A percentile compares a stretch with the other conserved stretches of the same genome.
These are phyloP conservation scores for Dicentrarchus labrax DNA, from an alignment of 2,113 vertebrate species.

Conservation along the genomic window DNA sequence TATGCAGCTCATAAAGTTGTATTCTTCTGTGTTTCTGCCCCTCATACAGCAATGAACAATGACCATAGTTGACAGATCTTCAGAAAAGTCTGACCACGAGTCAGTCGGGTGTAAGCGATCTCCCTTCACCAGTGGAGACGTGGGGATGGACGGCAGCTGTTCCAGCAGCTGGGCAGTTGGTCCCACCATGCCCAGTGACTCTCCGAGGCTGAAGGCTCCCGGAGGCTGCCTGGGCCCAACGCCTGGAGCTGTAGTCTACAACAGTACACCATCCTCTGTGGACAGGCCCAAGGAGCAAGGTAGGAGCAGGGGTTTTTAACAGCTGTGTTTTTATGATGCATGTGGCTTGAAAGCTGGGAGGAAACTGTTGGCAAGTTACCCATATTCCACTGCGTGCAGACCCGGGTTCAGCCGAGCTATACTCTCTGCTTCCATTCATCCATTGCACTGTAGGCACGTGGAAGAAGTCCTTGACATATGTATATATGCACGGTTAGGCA, in stretches of 20 bases:
- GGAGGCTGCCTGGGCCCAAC: constrained; percentile 87
- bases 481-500: background rate
- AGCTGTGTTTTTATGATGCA: background rate
- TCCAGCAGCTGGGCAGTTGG: constrained; percentile 89
- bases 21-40: constrained; percentile 16
- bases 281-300: constrained; percentile 93
- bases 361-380: background rate
- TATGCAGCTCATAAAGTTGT: background rate
- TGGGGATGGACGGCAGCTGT: constrained; percentile 89
- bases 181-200: constrained; percentile 86
- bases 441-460: background rate
- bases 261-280: constrained; percentile 83
- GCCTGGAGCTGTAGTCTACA: constrained; percentile 91
- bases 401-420: background rate
- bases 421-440: background rate
- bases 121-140: constrained; percentile 89
- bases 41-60: constrained; percentile 94
- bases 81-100: constrained; percentile 92
- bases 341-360: background rate
- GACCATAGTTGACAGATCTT: constrained; percentile 97
- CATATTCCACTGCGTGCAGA: background rate
- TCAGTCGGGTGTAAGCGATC: constrained; percentile 89
- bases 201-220: constrained; percentile 87
- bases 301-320: constrained; percentile 59
- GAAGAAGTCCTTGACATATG: background rate